These are phyloP conservation scores for Panzeria rudis DNA, from an alignment of 2,888 invertebrate species.

Conservation along the genomic window DNA sequence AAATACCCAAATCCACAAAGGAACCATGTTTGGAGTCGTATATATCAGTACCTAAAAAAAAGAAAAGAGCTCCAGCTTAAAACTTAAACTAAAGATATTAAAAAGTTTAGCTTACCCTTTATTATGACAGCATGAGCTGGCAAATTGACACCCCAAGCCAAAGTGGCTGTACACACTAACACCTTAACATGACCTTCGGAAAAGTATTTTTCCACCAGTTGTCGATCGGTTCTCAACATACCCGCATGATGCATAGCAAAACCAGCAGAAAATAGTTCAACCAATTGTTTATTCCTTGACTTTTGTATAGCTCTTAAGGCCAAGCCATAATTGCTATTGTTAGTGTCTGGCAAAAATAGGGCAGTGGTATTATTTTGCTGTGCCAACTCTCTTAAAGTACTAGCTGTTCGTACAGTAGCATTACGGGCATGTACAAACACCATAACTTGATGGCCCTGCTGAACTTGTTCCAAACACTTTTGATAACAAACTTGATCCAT, in stretches of 20 bases:
- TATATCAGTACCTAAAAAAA: slow-evolving; percentile 89
- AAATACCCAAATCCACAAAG: slow-evolving; percentile 96
- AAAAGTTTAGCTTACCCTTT: slow-evolving; percentile 74
- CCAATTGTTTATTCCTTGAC: slow-evolving; percentile 92
- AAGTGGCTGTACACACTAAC: slow-evolving; percentile 97
- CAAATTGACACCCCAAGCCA: slow-evolving; percentile 99
- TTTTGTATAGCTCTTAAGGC: slow-evolving; percentile 89
- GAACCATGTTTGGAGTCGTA: slow-evolving; percentile 98
- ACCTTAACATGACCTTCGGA: slow-evolving; percentile 93
- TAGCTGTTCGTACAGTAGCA: slow-evolving; percentile 95
- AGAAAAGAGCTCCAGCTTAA: not conserved
- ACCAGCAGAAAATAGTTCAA: slow-evolving; percentile 93
- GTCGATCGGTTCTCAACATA: slow-evolving; percentile 93
- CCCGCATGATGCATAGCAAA: slow-evolving; percentile 99
- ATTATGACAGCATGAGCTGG: slow-evolving; percentile 98
- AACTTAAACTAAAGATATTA: not conserved
- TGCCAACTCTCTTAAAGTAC: slow-evolving; percentile 92
- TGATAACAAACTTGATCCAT: slow-evolving; percentile 98
- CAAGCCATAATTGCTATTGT: slow-evolving; percentile 86
- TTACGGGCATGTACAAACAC: slow-evolving; percentile 99
- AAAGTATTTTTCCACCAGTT: slow-evolving; percentile 95
- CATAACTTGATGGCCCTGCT: slow-evolving; percentile 96
- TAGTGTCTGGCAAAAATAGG: slow-evolving; percentile 88
- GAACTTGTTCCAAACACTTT: slow-evolving; percentile 93
- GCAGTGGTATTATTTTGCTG: slow-evolving; percentile 89